Base-by-base conservation (phyloP, 2,797 vertebrate genomes). In the Pipistrellus pipistrellus region DNA sequence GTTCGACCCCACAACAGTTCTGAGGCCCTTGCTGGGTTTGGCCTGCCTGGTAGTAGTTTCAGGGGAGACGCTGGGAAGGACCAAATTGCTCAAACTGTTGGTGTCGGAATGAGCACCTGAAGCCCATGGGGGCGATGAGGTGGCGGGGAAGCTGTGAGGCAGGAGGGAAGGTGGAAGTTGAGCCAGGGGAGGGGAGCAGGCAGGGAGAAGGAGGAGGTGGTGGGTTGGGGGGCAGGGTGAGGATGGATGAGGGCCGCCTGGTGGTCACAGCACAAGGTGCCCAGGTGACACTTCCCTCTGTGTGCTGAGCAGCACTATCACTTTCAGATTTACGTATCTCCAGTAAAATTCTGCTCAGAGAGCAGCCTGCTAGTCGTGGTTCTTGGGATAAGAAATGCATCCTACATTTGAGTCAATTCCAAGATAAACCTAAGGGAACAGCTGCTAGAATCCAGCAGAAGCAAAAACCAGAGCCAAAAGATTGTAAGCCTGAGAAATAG, bases 301-400 rank as follows among this genome's bases (percentile, higher is more conserved):
- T 69, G 82, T 35, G 83, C 76, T 68, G 62, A 88, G 81, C 76
- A 41, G 35, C 25, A 35, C 73, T 71, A 1, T 66, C 21, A 48
- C 41, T 95, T 72, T 66, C 73, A 38, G 23, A 46, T 30, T 77
- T 72, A 71, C 46, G 38, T 41, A 23, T 73, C 80, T 69, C 75
- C 80, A 3, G 35, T 68, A 62, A 64, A 81, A 93, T 85, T 93
- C 94, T 73, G 84, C 92, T 95, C 95, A 59, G 55, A 64, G 90
- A 96, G 90, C 80, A 94, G 88, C 85, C 84, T 77, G 77, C 38
- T 68, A 44, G 78, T 91, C 76, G n/a, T 46, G 53, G 93, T 69
- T 94, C 95, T 82, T 69, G 72, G 93, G 89, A 96, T 85, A 94
- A 95, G 89, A 95, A 94, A 96, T 53, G 35, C 90, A 69, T 91